Evolutionary conservation across 2,113 vertebrate genomes (phyloP), one percentile per base, ranked within the genome.

Genomic region (Elanus axillaris): DNA sequence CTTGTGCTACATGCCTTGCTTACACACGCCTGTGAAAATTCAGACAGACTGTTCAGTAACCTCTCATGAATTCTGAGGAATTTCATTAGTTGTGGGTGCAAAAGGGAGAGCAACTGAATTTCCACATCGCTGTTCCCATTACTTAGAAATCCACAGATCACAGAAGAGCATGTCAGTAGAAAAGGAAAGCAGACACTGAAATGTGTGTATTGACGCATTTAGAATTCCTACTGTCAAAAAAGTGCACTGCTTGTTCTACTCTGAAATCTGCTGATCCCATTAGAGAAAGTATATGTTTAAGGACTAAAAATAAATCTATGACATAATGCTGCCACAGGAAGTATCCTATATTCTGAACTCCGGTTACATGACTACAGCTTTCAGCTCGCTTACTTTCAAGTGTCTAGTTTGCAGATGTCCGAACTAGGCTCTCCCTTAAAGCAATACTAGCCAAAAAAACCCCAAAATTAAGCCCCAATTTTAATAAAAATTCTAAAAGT

Each of bases 301-400:
- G n/a, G 64, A 58, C 93, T 97, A 94, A 96, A 96, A 96, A 93
- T 91, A 96, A 52, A 34, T 52, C 40, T 13, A 84, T 92, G 79
- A 96, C 86, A 53, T 80, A 92, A 81, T 47, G 72, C 60, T 94
- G 76, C 74, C 62, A 90, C 62, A 90, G 93, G 87, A 96, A 96
- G 76, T 72, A 87, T 82, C 60, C 60, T 87, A 94, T 89, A 87
- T 56, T 47, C 89, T 75, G 77, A 95, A 87, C 69, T 95, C 73
- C 11, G 31, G 53, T 96, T 95, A 87, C 66, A 53, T 16, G 88
- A 71, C 85, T 85, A 82, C 56, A 82, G 85, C 43, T 93, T 93
- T 78, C 81, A 72, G 69, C 94, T 90, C 78, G 74, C 73, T 87
- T 85, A 29, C 45, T 85, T 91, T 26, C n/a, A 48, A 12, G 6